Percentiles rank a stretch among this genome's conserved stretches.
phyloP scores from a whole-genome alignment of 2,888 invertebrate genomes.

The Ophioninae sp. region DNA sequence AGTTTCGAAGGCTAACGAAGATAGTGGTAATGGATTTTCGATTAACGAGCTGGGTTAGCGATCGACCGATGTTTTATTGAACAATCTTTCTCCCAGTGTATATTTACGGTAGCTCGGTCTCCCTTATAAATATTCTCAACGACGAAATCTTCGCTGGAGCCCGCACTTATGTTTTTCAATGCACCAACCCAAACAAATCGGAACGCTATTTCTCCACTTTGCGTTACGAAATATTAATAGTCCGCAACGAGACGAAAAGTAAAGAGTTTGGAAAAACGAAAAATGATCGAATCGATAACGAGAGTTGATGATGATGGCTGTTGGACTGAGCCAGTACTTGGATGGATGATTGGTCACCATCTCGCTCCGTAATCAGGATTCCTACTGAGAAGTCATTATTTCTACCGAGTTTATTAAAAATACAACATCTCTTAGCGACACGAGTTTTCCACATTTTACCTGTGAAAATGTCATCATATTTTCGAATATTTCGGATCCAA shows the following conservation, averaged over 20 bases:
- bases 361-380: too few species aligned
- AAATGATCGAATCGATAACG: background rate
- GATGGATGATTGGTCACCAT: too few species aligned
- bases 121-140: conserved; percentile 20
- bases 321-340: too few species aligned
- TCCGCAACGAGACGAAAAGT: background rate
- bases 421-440: background rate
- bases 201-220: background rate
- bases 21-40: conserved; percentile 78
- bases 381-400: background rate
- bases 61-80: conserved; percentile 26
- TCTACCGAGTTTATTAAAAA: background rate
- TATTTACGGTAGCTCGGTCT: conserved; percentile 31
- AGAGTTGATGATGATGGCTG: background rate
- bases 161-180: conserved; percentile 35
- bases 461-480: too few species aligned
- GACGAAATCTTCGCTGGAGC: conserved; percentile 23
- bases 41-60: conserved; percentile 68
- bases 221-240: background rate
- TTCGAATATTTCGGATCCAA: too few species aligned
- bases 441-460: background rate
- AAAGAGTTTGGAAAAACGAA: background rate
- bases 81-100: conserved; percentile 25
- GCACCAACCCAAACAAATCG: background rate
- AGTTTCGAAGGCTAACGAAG: conserved; percentile 68